A percentile compares a stretch with the other conserved stretches of the same genome.
These are phyloP conservation scores for Brachionus rubens DNA, from an alignment of 1,140 invertebrate genomes.

Conservation along the genomic window DNA sequence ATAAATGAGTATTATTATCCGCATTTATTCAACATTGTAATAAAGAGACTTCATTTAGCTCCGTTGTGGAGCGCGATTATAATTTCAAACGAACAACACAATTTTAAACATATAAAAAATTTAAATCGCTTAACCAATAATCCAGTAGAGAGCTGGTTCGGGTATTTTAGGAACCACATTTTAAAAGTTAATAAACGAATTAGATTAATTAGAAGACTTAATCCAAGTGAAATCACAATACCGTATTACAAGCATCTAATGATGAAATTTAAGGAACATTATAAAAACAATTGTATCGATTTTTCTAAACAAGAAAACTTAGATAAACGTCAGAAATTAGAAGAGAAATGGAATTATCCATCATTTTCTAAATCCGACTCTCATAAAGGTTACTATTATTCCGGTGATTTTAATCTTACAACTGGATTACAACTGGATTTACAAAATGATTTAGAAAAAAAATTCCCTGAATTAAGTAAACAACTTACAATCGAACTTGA, in stretches of 20 bases:
- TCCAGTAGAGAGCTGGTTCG: constrained; percentile 1
- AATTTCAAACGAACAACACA: not conserved
- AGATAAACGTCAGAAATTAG: not conserved
- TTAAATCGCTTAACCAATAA: constrained; percentile 9
- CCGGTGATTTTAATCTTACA: too few species aligned
- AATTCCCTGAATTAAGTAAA: too few species aligned
- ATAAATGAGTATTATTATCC: too few species aligned
- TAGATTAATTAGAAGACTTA: not conserved
- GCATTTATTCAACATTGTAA: not conserved
- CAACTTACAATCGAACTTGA: too few species aligned
- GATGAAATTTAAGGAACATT: constrained; percentile 20
- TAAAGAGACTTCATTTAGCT: not conserved
- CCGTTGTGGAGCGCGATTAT: constrained; percentile 5
- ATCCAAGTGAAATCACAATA: constrained; percentile 8
- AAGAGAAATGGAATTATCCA: constrained; percentile 2
- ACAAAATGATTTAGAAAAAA: too few species aligned
- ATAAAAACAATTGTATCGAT: not conserved
- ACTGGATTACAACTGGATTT: too few species aligned
- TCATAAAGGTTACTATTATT: too few species aligned
- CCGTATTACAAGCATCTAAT: constrained; percentile 10
- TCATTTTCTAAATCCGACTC: too few species aligned
- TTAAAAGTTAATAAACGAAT: constrained; percentile 17
- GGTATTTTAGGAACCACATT: constrained; percentile 16
- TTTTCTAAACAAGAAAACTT: not conserved
- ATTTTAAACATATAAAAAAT: not conserved